Conservation (phyloP, 2,113 vertebrate species). For the Thermophis baileyi region DNA sequence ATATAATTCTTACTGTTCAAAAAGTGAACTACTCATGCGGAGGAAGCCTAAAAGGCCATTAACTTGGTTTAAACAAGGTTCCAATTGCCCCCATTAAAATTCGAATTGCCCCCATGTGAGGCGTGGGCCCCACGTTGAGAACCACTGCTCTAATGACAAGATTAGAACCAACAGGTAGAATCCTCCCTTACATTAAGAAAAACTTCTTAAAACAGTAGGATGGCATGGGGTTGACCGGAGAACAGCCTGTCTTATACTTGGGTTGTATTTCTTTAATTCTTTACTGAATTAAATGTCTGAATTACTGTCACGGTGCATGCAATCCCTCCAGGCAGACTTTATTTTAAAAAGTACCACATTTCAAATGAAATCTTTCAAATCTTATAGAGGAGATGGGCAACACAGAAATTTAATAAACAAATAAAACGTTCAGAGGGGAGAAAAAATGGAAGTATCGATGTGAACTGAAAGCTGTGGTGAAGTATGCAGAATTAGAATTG, state of each 20-base stretch:
- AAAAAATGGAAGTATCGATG: neutral
- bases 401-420: neutral
- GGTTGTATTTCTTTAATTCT: neutral
- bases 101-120: too few species aligned
- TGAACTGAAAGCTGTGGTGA: neutral
- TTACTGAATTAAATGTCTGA: neutral
- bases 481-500: neutral
- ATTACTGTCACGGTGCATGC: neutral
- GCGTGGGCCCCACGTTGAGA: too few species aligned
- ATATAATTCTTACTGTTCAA: too few species aligned
- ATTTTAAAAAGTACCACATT: neutral
- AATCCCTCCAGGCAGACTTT: neutral
- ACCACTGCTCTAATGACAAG: neutral
- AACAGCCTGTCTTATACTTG: neutral
- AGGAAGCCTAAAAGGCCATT: too few species aligned
- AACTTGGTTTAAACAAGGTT: too few species aligned
- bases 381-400: neutral
- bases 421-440: neutral
- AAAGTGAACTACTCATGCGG: too few species aligned
- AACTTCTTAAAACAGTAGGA: neutral
- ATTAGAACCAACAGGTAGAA: neutral
- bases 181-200: neutral
- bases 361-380: neutral
- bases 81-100: too few species aligned
- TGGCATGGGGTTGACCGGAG: neutral